Evolutionary conservation across 2,797 vertebrate genomes (phyloP).

Genomic region (Garrulus glandarius): DNA sequence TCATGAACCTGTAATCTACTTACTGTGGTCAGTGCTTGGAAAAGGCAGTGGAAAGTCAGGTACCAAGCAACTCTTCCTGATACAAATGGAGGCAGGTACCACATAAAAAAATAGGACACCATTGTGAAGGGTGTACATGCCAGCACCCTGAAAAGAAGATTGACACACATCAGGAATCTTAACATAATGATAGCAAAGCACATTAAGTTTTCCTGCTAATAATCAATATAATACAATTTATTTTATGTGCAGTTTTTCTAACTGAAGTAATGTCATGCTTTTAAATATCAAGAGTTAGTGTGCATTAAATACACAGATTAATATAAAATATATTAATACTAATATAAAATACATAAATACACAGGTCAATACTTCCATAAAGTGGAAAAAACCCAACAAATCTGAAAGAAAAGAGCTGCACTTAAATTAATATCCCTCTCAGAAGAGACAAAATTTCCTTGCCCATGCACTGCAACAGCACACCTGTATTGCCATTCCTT

Average conservation of each 20-base stretch:
- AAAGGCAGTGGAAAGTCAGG: constrained; percentile 88
- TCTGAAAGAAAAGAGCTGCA: background rate
- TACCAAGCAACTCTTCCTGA: constrained; percentile 88
- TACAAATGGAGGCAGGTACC: constrained; percentile 89
- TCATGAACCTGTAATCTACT: constrained; percentile 60
- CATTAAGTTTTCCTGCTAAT: background rate
- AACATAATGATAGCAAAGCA: background rate
- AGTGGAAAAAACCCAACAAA: background rate
- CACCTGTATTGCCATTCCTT: background rate
- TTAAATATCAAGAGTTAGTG: background rate
- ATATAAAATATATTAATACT: background rate
- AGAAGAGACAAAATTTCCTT: background rate
- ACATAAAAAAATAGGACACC: constrained; percentile 91
- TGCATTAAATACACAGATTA: background rate
- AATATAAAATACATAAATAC: background rate
- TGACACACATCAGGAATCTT: background rate
- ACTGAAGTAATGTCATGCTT: background rate
- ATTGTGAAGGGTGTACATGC: constrained; percentile 88
- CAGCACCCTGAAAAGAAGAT: constrained; percentile 83
- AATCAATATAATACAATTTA: background rate
- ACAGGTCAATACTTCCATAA: background rate
- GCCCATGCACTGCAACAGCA: background rate
- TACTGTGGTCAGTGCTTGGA: constrained; percentile 93
- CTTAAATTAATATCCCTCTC: background rate
- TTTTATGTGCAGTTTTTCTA: background rate